A percentile compares a stretch with the other conserved stretches of the same genome.
phyloP scores from a whole-genome alignment of 1,140 invertebrate species.

The Philotrypesis tridentata region DNA sequence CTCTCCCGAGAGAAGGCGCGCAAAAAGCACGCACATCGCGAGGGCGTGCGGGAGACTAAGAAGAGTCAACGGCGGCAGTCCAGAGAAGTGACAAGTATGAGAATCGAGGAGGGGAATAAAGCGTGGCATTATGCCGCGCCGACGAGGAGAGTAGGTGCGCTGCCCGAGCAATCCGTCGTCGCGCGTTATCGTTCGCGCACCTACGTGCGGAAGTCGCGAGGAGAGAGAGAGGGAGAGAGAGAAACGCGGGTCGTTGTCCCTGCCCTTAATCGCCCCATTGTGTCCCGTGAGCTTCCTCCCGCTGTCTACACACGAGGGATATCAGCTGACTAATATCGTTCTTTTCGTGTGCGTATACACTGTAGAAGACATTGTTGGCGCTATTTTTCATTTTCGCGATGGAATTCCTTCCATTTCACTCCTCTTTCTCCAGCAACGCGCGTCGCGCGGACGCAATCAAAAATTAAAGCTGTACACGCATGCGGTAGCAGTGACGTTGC shows the following conservation, averaged over 20 bases:
- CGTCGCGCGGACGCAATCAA: neutral
- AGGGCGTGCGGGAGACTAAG: neutral
- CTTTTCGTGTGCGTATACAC: neutral
- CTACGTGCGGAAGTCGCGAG: neutral
- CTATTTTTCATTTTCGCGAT: neutral
- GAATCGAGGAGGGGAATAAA: constrained; percentile 19
- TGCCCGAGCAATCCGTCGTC: constrained; percentile 11
- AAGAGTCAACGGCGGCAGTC: neutral
- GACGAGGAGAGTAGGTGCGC: constrained; percentile 2
- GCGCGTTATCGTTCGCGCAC: constrained; percentile 13
- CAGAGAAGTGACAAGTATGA: constrained; percentile 21
- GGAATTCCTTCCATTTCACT: neutral
- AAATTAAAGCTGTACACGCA: neutral
- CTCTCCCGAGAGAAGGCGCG: neutral
- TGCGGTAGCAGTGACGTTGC: neutral
- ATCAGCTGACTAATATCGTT: constrained; percentile 39
- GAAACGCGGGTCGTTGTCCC: constrained; percentile 20
- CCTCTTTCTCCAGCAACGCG: neutral
- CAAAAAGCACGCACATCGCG: neutral
- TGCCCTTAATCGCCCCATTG: constrained; percentile 60
- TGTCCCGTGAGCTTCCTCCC: constrained; percentile 44
- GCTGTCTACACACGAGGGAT: constrained; percentile 6
- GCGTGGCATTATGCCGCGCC: neutral
- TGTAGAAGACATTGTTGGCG: neutral
- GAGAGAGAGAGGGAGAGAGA: neutral